A percentile compares a stretch with the other conserved stretches of the same genome.
Conservation (phyloP, 2,113 vertebrate species). For the Gila orcuttii region DNA sequence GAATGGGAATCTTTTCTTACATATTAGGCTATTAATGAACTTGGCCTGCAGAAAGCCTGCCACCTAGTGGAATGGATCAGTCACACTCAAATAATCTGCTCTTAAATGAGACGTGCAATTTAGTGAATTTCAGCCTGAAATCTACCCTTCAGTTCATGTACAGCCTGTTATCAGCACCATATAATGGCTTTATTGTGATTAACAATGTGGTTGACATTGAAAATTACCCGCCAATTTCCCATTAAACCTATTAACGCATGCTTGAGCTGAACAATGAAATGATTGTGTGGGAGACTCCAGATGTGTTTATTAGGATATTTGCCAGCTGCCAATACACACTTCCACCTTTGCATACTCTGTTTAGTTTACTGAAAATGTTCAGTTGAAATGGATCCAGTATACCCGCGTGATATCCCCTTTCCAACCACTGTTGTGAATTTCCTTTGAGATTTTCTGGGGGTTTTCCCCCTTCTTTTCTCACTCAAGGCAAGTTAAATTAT, state of each 20-base stretch:
- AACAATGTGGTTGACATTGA: background rate
- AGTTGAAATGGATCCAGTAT: constrained; percentile 18
- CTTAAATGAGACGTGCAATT: no score
- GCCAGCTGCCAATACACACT: background rate
- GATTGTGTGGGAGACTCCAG: constrained; percentile 53
- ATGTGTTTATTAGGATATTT: constrained; percentile 54
- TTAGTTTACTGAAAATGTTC: background rate
- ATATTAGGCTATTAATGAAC: background rate
- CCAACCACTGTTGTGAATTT: background rate
- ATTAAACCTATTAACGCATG: constrained; percentile 34
- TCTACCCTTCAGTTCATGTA: background rate
- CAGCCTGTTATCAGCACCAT: background rate
- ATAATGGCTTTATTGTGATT: background rate
- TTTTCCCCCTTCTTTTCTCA: no score
- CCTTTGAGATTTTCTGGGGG: no score
- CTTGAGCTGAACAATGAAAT: constrained; percentile 61
- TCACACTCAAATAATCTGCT: background rate
- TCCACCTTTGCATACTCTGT: background rate
- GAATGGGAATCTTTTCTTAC: background rate
- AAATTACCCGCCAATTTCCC: background rate
- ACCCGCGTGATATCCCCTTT: background rate
- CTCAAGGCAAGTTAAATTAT: background rate
- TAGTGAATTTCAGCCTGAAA: background rate
- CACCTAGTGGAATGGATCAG: constrained; percentile 45
- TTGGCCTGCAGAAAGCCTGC: constrained; percentile 36